Conservation (phyloP, 2,797 vertebrate genomes). For the Perdix hodgsoniae region DNA sequence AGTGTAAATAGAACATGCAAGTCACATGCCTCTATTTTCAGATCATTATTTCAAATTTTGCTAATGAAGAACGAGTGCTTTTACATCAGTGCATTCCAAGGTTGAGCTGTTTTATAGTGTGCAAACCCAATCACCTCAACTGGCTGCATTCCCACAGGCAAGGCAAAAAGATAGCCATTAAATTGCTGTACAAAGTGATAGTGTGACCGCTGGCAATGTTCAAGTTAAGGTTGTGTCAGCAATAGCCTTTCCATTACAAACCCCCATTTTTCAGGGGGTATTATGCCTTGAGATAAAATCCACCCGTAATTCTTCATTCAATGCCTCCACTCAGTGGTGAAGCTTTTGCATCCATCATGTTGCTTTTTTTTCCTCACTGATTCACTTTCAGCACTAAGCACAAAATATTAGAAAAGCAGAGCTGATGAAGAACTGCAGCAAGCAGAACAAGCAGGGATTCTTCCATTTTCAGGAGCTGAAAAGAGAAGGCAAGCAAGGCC, state of each 20-base stretch:
- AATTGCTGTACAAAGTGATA: conserved; percentile 65
- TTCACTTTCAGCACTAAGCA: conserved; percentile 33
- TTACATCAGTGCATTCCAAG: conserved; percentile 25
- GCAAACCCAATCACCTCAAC: conserved; percentile 54
- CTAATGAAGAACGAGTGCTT: conserved; percentile 51
- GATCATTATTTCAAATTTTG: conserved; percentile 57
- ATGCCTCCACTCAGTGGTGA: background rate
- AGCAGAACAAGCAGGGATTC: background rate
- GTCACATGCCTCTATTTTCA: conserved; percentile 52
- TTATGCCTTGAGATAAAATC: conserved; percentile 56
- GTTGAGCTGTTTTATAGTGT: conserved; percentile 44
- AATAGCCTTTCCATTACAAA: conserved; percentile 56
- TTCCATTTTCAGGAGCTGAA: background rate
- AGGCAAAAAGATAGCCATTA: conserved; percentile 49
- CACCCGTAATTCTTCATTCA: conserved; percentile 37
- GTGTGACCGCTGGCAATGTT: conserved; percentile 37
- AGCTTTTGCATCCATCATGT: conserved; percentile 30
- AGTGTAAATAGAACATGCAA: conserved; percentile 34
- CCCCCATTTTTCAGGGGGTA: conserved; percentile 36
- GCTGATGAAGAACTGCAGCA: background rate
- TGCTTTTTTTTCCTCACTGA: conserved; percentile 8
- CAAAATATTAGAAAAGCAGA: background rate
- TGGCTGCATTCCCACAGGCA: conserved; percentile 45
- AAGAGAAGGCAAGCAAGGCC: background rate
- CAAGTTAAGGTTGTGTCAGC: conserved; percentile 68